Evolutionary conservation across 1,140 invertebrate species (phyloP), one percentile per base, ranked within the genome.

Genomic region (Triops longicaudatus): DNA sequence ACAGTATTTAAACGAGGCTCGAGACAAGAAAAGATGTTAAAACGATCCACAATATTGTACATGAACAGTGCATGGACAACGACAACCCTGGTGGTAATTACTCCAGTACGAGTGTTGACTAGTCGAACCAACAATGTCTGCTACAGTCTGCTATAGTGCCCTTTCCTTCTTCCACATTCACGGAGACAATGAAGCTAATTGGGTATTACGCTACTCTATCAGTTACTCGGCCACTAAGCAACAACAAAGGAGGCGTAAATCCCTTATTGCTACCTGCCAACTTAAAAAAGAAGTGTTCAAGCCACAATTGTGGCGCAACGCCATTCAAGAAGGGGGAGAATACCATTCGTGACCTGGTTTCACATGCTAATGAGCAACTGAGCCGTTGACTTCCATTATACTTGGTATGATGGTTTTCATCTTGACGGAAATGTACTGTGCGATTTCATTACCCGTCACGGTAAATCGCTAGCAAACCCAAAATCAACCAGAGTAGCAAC

Each of bases 351-450:
- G 50, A 63, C 50, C 50, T 63, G 50, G 50, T 63, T 63, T 63
- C 50, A 12, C 50, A 63, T 63, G 50, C n/a, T 63, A 63, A 63
- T 63, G 50, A 63, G 22, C 50, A 63, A 14, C 31, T 9, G 17
- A 63, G 50, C 50, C 50, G 50, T 63, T 63, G 50, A 63, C 50
- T 63, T 22, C 50, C 50, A 63, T 63, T 63, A 63, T 63, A 22
- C 50, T n/a, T 9, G 17, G 50, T 12, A 63, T 63, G 14, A 63
- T 63, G 50, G 50, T 63, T 63, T 14, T 17, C 17, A 63, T 17
- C 50, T 12, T 63, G 50, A 63, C 50, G 50, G 50, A 63, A 63
- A 63, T 63, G 50, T 14, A 6, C 50, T 14, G 10, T 10, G 31
- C 50, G 17, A 17, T 63, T 63, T 22, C 50, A 10, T 17, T 22